Percentiles rank a stretch among this genome's conserved stretches.
These are phyloP conservation scores for Adrianichthys oophorus DNA, from an alignment of 2,797 vertebrate species.

Conservation along the genomic window DNA sequence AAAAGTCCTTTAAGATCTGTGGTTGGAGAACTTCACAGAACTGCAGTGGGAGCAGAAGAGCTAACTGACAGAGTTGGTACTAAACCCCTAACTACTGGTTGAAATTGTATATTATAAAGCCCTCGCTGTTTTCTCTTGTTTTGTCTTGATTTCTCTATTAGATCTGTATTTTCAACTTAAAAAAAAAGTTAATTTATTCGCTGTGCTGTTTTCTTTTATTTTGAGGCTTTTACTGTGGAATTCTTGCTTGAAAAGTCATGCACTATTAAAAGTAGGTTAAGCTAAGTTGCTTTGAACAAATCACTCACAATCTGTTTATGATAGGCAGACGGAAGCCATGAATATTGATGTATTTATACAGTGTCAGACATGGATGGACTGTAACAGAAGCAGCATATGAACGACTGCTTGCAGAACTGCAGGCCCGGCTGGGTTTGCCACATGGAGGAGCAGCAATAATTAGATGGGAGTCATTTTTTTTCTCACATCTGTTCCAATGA, in stretches of 20 bases:
- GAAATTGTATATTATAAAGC: no score
- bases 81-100: no score
- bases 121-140: no score
- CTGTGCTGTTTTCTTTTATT: not conserved
- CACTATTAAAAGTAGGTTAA: not conserved
- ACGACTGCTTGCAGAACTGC: constrained; percentile 22
- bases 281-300: not conserved
- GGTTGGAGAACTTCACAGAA: no score
- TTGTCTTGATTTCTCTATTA: no score
- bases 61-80: no score
- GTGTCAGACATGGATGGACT: constrained; percentile 6
- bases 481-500: constrained; percentile 4
- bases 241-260: not conserved
- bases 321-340: not conserved
- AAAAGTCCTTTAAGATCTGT: no score
- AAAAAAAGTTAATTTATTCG: not conserved
- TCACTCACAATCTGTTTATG: not conserved
- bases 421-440: constrained; percentile 19
- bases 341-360: constrained; percentile 4
- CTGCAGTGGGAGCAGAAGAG: no score
- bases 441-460: constrained; percentile 49
- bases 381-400: constrained; percentile 12
- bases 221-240: not conserved
- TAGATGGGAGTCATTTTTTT: constrained; percentile 19
- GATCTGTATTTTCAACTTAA: no score